A percentile compares a stretch with the other conserved stretches of the same genome.
These are phyloP conservation scores for Meloidogyne chitwoodi DNA, from an alignment of 1,140 invertebrate genomes.

Conservation along the genomic window DNA sequence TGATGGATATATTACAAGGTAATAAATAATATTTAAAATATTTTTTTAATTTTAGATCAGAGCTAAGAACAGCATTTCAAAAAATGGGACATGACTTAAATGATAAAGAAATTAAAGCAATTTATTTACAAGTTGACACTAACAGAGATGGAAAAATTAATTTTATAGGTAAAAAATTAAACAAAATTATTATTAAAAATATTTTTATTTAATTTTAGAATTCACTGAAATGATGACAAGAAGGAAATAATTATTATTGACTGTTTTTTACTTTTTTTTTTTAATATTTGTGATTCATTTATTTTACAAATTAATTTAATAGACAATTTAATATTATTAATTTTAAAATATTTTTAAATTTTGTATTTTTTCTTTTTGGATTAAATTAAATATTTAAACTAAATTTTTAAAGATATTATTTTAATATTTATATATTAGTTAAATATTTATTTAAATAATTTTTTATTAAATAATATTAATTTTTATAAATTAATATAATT, in stretches of 20 bases:
- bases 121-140: constrained; percentile 58
- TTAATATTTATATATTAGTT: too few species aligned
- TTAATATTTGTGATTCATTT: too few species aligned
- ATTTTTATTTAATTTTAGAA: constrained; percentile 35
- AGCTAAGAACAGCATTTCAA: constrained; percentile 58
- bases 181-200: constrained; percentile 14
- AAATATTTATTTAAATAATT: too few species aligned
- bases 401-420: too few species aligned
- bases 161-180: constrained; percentile 44
- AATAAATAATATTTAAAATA: neutral
- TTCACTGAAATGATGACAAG: constrained; percentile 58
- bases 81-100: constrained; percentile 54
- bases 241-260: neutral
- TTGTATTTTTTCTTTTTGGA: too few species aligned
- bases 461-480: too few species aligned
- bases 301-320: too few species aligned
- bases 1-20: constrained; percentile 56
- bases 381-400: too few species aligned
- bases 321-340: neutral
- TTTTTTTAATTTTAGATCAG: constrained; percentile 41
- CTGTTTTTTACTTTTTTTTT: neutral
- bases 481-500: neutral
- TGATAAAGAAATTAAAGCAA: constrained; percentile 59
- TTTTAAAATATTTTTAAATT: too few species aligned
- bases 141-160: constrained; percentile 60